phyloP scores from a whole-genome alignment of 2,888 invertebrate genomes.

The Eupithecia tripunctaria region DNA sequence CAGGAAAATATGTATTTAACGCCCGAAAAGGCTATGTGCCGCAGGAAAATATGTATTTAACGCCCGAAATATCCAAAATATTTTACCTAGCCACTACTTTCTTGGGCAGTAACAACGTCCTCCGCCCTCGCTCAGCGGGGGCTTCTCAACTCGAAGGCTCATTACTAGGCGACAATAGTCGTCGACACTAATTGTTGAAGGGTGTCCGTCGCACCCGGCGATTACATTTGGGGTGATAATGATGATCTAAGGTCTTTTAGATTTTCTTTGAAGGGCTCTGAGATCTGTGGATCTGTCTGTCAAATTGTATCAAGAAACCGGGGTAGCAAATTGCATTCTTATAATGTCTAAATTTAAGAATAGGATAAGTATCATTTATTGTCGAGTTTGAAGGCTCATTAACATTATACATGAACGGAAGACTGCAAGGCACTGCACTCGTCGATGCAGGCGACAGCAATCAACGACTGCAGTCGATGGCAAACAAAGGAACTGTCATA shows the following conservation, averaged over 20 bases:
- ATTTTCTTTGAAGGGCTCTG: constrained; percentile 5
- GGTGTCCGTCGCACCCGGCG: constrained; percentile 38
- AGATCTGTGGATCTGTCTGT: not conserved
- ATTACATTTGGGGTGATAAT: constrained; percentile 12
- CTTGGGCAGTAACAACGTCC: not conserved
- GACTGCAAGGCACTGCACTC: too few relatives aligned
- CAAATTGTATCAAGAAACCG: not conserved
- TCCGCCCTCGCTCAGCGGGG: constrained; percentile 34
- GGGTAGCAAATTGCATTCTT: not conserved
- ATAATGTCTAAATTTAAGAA: not conserved
- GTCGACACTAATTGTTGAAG: constrained; percentile 45
- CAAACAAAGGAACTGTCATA: too few relatives aligned
- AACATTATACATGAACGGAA: too few relatives aligned
- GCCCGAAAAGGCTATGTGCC: too few relatives aligned
- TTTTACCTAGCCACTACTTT: constrained; percentile 9
- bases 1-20: too few relatives aligned
- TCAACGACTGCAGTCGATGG: too few relatives aligned
- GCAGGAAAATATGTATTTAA: too few relatives aligned
- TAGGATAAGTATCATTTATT: too few relatives aligned
- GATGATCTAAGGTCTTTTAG: constrained; percentile 1
- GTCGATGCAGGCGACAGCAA: too few relatives aligned
- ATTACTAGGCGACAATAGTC: constrained; percentile 41
- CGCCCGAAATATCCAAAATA: not conserved
- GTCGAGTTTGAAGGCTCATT: too few relatives aligned
- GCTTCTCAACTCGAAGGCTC: constrained; percentile 37